Base-by-base conservation (phyloP, 2,113 vertebrate genomes). In the Vanacampus margaritifer region DNA sequence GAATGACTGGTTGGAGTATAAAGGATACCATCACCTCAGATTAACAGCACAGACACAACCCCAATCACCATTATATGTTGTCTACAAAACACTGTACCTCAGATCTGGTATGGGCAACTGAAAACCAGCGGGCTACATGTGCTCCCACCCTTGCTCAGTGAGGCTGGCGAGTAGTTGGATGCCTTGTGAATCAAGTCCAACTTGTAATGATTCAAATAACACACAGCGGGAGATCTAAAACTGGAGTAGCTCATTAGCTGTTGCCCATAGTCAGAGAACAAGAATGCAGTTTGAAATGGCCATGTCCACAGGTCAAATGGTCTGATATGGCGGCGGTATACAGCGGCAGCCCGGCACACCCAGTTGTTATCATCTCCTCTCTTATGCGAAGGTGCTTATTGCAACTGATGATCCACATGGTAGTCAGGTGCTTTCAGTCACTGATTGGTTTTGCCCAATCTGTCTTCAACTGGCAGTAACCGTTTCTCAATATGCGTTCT, bases 21-120 rank as follows among this genome's bases (percentile, higher is more conserved):
- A 63, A 48, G 50, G 66, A 80, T 68, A 66, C 62, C 50, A 32
- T 74, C 37, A 61, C 79, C 78, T 67, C 65, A 71, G 72, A 78
- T 82, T 72, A 76, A 63, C 53, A 51, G 26, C 59, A 58, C 5
- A 57, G 37, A 36, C 69, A 70, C 41, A 68, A 41, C 1, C 54
- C 35, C 60, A 50, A 60, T 72, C 67, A 37, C 43, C 69, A 68
- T 75, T 23, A 51, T n/a, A n/a, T 5, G 60, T 76, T 65, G 67
- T 74, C 54, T 64, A 69, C 39, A 58, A 48, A 70, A 53, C 45
- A 53, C 9, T 24, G 50, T 53, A n/a, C 19, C 6, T n/a, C 46
- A 50, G 46, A 6, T 9, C 17, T 8, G 6, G 5, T 14, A 45
- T 45, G 12, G 43, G 43, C 43, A 45, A 45, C 43, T 16, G 13